Evolutionary conservation across 1,140 invertebrate genomes (phyloP), one percentile per base, ranked within the genome.

Genomic region (Amphibalanus amphitrite): DNA sequence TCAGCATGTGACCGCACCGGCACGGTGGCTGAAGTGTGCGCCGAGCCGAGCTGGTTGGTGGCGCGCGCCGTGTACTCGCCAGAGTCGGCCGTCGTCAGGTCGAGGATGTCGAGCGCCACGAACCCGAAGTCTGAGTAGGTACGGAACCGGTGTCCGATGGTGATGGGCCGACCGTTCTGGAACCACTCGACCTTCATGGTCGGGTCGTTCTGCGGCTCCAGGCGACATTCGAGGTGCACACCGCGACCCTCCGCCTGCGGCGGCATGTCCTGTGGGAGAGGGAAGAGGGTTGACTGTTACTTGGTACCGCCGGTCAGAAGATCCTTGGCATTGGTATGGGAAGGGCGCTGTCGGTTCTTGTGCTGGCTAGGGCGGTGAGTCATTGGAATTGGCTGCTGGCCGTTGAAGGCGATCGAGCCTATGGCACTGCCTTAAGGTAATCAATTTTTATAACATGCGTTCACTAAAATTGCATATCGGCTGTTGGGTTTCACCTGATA

Each of bases 131-230:
- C 93, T 75, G 93, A 92, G 76, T 95, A 95, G n/a, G 93, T 95
- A 78, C 90, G 87, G 81, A 95, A 95, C 77, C 93, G 85, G 10
- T 92, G 92, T 76, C 89, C 65, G 89, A 72, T 77, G 74, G 74
- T 78, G n/a, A 84, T 73, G 38, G 82, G 91, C 74, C 88, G 83
- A 67, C 93, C 95, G 81, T 99, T 97, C 28, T 92, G 90, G 78
- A 95, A 92, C 97, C 97, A 99, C 76, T 98, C 94, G 6, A 99
- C 90, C 79, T 85, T 89, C 93, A 99, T 96, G 8, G 88, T 89
- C 0, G 93, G 87, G 82, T 99, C 96, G 33, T 94, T 93, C 70
- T 97, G 89, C 6, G 96, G 97, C 78, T 93, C 89, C 40, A 97
- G 82, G 71, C 93, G 87, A 76, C 91, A 93, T 82, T 97, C 94